Conservation (phyloP, 2,113 vertebrate species). For the Notothenia coriiceps region DNA sequence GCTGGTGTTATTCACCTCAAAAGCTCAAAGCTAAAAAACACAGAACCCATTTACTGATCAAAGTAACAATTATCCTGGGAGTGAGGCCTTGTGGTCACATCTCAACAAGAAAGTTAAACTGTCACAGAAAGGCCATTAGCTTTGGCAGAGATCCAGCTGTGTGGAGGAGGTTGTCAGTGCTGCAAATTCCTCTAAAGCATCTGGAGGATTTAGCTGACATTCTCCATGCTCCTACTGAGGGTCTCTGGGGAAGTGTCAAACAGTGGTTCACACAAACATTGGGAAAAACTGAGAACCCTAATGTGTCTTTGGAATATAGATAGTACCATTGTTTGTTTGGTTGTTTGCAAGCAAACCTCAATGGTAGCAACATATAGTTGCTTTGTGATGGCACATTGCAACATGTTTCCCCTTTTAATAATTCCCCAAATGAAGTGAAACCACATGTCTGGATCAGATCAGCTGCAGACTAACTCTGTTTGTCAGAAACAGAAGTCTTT, state of each 20-base stretch:
- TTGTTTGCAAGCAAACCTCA: background rate
- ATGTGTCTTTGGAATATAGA: slow-evolving; percentile 1
- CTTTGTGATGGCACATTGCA: background rate
- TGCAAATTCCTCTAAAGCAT: slow-evolving; percentile 71
- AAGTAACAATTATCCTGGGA: slow-evolving; percentile 35
- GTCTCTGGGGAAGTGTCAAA: slow-evolving; percentile 53
- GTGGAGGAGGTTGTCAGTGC: slow-evolving; percentile 51
- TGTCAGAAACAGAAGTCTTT: slow-evolving; percentile 12
- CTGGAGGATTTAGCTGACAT: slow-evolving; percentile 70
- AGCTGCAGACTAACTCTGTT: background rate
- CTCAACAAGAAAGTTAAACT: slow-evolving; percentile 43
- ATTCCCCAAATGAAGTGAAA: background rate
- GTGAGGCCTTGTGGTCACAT: slow-evolving; percentile 18
- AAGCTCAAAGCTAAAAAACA: slow-evolving; percentile 24
- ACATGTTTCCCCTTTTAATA: background rate
- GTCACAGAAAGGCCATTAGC: slow-evolving; percentile 49
- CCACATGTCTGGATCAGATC: background rate
- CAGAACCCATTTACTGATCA: slow-evolving; percentile 16
- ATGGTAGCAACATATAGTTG: background rate
- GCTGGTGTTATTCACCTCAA: slow-evolving; percentile 17
- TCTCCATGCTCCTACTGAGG: slow-evolving; percentile 60
- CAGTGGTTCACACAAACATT: slow-evolving; percentile 43
- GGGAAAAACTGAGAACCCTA: slow-evolving; percentile 39
- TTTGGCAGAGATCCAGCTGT: slow-evolving; percentile 60
- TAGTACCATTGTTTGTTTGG: background rate